A percentile compares a stretch with the other conserved stretches of the same genome.
Conservation (phyloP, 2,888 invertebrate species). For the Lordiphosa fenestrarum region DNA sequence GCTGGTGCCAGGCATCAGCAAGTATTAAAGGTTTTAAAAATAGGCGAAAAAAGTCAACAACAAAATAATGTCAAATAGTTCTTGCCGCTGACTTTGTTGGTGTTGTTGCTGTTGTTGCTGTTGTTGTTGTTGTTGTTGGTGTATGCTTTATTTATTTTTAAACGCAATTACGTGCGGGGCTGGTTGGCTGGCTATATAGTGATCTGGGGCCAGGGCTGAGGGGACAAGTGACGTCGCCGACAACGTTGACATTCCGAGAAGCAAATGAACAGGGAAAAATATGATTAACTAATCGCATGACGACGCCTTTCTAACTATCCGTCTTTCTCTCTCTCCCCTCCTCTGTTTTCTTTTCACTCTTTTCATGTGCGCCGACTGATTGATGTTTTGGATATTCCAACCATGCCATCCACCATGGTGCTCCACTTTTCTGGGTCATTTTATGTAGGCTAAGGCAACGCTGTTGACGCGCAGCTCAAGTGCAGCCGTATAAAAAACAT, state of each 20-base stretch:
- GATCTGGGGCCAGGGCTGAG: conserved; percentile 3
- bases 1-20: conserved; percentile 7
- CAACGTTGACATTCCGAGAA: conserved; percentile 51
- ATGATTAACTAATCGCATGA: conserved; percentile 60
- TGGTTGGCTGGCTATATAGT: background rate
- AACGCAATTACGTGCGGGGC: conserved; percentile 62
- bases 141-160: conserved; percentile 63
- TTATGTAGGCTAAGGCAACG: conserved; percentile 58
- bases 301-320: conserved; percentile 32
- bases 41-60: conserved; percentile 33
- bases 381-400: conserved; percentile 49
- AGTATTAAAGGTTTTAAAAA: conserved; percentile 40
- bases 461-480: conserved; percentile 50
- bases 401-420: conserved; percentile 2
- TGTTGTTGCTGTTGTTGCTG: conserved; percentile 3
- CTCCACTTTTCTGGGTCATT: conserved; percentile 39
- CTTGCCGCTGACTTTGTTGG: conserved; percentile 15
- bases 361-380: conserved; percentile 57
- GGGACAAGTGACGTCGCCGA: conserved; percentile 21
- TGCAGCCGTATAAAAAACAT: conserved; percentile 58
- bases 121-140: conserved; percentile 2
- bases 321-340: conserved; percentile 23
- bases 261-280: conserved; percentile 39
- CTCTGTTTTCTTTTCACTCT: conserved; percentile 28
- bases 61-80: conserved; percentile 43